Base-by-base conservation (phyloP, 2,888 invertebrate genomes). In the Orchestes rusci region DNA sequence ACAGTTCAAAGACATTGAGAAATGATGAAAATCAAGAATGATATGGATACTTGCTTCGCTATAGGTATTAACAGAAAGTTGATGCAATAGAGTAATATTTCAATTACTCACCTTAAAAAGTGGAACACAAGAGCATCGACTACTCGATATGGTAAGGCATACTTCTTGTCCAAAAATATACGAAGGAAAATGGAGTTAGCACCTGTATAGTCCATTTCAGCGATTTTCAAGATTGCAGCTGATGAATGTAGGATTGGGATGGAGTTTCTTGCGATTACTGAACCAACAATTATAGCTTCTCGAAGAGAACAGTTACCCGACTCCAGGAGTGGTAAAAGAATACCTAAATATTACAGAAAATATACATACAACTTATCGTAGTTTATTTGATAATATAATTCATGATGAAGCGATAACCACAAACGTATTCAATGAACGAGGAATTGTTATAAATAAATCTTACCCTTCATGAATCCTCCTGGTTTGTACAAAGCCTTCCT, bases 141-240 rank as follows among this genome's bases (percentile, higher is more conserved):
- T 1, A 95, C 97, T 58, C 90, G 76, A 67, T 88, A 96, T 0
- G 97, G 97, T 42, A 99, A 72, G 0, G 96, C 94, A 73, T 99
- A 99, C 65, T 96, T 94, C 69, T 99, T 99, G 64, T 97, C 95
- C 51, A 99, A 80, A 48, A 99, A 81, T 63, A 92, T 86, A 48
- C 94, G 74, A 42, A 99, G 73, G 63, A 99, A 93, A 60, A 97
- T 90, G 20, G 94, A 95, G 68, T 88, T 95, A 0, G 96, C 91
- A 2, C 97, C 97, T 16, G 84, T 87, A 63, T 95, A 96, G 58
- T 89, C 91, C 95, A 97, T 95, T 72, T 95, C 94, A 30, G 95
- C 94, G 45, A 99, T 89, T 72, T 93, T 91, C 18, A 95, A 70
- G 62, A 99, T 79, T 18, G 95, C 93, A 2, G 96, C 96, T 20